Conservation (phyloP, 2,797 vertebrate genomes). For the Aeoliscus strigatus region DNA sequence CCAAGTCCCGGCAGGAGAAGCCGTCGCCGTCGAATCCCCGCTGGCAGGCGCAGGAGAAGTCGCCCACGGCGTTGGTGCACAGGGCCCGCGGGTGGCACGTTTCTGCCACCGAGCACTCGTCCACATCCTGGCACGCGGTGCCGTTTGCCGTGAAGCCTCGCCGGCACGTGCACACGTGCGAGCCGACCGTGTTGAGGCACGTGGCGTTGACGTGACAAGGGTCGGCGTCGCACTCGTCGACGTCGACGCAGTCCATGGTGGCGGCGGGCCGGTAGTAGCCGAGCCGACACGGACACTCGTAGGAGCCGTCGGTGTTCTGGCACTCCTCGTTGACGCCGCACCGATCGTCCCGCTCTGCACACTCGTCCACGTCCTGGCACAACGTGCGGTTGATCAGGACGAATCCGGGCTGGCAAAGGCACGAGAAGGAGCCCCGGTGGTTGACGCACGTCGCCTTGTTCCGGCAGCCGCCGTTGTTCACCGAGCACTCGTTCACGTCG, state of each 20-base stretch:
- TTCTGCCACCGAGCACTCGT: conserved; percentile 65
- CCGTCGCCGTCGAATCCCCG: conserved; percentile 76
- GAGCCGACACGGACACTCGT: conserved; percentile 65
- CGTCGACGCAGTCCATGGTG: conserved; percentile 66
- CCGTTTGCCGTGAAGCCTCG: conserved; percentile 74
- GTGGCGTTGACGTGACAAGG: conserved; percentile 74
- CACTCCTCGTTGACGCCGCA: conserved; percentile 74
- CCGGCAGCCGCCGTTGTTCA: conserved; percentile 75
- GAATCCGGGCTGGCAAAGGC: conserved; percentile 70
- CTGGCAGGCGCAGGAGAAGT: conserved; percentile 71
- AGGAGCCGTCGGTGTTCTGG: conserved; percentile 72
- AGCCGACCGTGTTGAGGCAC: conserved; percentile 75
- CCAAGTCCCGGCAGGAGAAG: conserved; percentile 72
- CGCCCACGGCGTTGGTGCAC: conserved; percentile 71
- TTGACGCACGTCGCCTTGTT: conserved; percentile 74
- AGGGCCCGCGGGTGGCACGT: conserved; percentile 64
- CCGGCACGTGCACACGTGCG: conserved; percentile 74
- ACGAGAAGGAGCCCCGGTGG: conserved; percentile 73
- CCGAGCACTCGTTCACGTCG: conserved; percentile 78
- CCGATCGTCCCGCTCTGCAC: conserved; percentile 39
- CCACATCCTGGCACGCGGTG: conserved; percentile 67
- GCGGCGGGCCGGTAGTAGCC: conserved; percentile 68
- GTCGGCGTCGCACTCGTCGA: conserved; percentile 73
- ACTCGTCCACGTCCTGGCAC: conserved; percentile 81
- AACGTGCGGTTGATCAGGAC: conserved; percentile 66